A percentile compares a stretch with the other conserved stretches of the same genome.
phyloP scores from a whole-genome alignment of 2,888 invertebrate genomes.

The Diplazon laetatorius region DNA sequence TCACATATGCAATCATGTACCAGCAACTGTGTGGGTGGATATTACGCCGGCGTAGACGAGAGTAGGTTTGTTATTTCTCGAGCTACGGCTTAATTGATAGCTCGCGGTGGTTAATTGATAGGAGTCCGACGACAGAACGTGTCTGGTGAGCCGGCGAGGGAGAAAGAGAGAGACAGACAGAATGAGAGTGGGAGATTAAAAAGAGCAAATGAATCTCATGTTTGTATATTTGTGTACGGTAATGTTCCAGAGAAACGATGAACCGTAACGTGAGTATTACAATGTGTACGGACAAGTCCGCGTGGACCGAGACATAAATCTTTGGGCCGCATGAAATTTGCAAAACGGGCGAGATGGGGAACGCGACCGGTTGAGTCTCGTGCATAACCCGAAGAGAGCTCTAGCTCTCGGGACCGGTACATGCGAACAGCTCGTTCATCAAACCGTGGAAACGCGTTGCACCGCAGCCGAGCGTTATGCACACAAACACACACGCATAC shows the following conservation, averaged over 20 bases:
- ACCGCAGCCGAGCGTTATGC: constrained; percentile 50
- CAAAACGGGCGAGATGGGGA: constrained; percentile 79
- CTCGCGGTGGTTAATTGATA: constrained; percentile 74
- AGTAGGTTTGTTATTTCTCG: constrained; percentile 55
- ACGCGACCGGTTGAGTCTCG: constrained; percentile 73
- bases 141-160: constrained; percentile 17
- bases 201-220: constrained; percentile 49
- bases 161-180: constrained; percentile 15
- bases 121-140: constrained; percentile 71
- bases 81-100: constrained; percentile 63
- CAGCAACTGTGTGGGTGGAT: constrained; percentile 10
- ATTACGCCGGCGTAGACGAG: constrained; percentile 31
- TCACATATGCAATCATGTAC: not conserved
- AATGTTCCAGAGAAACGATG: constrained; percentile 38
- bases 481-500: constrained; percentile 25
- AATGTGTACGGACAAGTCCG: constrained; percentile 39
- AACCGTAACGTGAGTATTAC: constrained; percentile 12
- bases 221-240: constrained; percentile 55
- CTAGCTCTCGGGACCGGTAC: constrained; percentile 70
- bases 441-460: constrained; percentile 74
- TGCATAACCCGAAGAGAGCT: constrained; percentile 62
- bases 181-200: not conserved
- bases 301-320: constrained; percentile 66
- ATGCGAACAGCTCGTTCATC: constrained; percentile 81
- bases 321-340: constrained; percentile 73